These are phyloP conservation scores for Chrysotoxum bicinctum DNA, from an alignment of 2,888 invertebrate species.

Conservation along the genomic window DNA sequence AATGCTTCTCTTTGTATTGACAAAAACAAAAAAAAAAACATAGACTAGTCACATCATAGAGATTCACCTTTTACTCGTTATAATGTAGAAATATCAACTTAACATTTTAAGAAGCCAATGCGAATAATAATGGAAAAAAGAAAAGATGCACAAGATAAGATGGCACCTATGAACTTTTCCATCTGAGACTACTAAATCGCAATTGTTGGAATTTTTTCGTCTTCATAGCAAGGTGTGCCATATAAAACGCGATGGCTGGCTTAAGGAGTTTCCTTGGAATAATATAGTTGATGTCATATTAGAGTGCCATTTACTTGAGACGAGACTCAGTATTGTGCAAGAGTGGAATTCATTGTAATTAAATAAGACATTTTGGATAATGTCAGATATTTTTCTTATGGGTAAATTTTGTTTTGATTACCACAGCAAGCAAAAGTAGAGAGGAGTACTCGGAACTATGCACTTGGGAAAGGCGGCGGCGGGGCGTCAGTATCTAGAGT, in stretches of 20 bases:
- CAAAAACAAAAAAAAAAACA: neutral
- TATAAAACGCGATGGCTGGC: conserved; percentile 11
- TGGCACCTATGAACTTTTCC: conserved; percentile 52
- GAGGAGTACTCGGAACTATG: conserved; percentile 11
- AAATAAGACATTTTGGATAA: conserved; percentile 63
- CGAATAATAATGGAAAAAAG: neutral
- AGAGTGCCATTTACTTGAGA: conserved; percentile 42
- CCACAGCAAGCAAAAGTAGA: neutral
- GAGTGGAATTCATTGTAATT: conserved; percentile 43
- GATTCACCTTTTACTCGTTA: conserved; percentile 18
- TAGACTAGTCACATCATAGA: neutral
- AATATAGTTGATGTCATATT: conserved; percentile 40
- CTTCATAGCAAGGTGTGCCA: conserved; percentile 55
- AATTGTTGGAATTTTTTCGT: conserved; percentile 45
- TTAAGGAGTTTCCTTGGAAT: conserved; percentile 7
- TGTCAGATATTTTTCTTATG: conserved; percentile 42
- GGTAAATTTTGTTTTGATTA: conserved; percentile 36
- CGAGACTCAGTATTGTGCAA: conserved; percentile 35
- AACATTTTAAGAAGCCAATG: conserved; percentile 10
- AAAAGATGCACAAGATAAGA: conserved; percentile 45
- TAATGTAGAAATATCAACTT: neutral
- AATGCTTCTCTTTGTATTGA: conserved; percentile 12
- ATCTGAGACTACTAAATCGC: conserved; percentile 28
- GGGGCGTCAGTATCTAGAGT: neutral
- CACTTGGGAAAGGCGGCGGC: neutral